Evolutionary conservation across 1,140 invertebrate species (phyloP).

Genomic region (Nebria ingens): DNA sequence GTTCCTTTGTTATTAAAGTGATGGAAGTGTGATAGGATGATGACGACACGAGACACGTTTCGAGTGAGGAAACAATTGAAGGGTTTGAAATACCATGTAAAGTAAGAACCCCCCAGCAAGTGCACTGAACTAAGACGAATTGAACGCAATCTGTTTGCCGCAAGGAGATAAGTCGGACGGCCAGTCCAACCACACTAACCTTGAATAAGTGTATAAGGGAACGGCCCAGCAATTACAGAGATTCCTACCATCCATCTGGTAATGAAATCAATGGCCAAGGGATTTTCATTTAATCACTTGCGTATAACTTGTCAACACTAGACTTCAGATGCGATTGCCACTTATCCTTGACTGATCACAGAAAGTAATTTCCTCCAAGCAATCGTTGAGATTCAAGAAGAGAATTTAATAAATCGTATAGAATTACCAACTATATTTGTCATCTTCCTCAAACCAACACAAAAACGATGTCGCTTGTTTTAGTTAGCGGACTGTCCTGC

Average conservation of each 20-base stretch:
- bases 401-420: too few relatives aligned
- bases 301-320: conserved; percentile 1
- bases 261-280: conserved; percentile 18
- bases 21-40: neutral
- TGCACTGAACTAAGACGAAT: conserved; percentile 11
- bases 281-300: conserved; percentile 7
- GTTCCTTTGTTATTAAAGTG: conserved; percentile 13
- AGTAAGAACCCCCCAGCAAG: conserved; percentile 13
- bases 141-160: neutral
- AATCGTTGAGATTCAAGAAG: too few relatives aligned
- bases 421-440: too few relatives aligned
- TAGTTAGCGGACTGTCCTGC: neutral
- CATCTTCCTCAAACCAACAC: neutral
- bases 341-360: neutral
- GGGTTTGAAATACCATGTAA: neutral
- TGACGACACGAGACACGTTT: neutral
- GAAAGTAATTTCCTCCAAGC: neutral
- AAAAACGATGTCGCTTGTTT: neutral
- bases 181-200: neutral
- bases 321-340: neutral
- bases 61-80: conserved; percentile 5
- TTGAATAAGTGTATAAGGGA: neutral
- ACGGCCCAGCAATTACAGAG: conserved; percentile 11
- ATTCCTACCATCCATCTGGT: conserved; percentile 18
- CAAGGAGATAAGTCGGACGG: neutral